A percentile compares a stretch with the other conserved stretches of the same genome.
Conservation (phyloP, 2,113 vertebrate genomes). For the Xenopus borealis region DNA sequence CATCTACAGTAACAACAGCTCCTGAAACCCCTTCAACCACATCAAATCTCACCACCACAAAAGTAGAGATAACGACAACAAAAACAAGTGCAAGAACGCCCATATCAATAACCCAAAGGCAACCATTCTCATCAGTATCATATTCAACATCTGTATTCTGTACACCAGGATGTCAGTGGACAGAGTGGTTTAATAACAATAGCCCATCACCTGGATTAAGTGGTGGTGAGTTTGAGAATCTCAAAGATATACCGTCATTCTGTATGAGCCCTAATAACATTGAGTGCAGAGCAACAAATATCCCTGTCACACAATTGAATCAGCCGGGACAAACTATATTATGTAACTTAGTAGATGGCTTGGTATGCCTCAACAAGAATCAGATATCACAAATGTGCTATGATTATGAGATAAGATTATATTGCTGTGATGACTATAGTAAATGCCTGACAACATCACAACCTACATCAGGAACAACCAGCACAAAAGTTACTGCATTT, state of each 20-base stretch:
- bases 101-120: not conserved
- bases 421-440: slow-evolving; percentile 53
- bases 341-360: slow-evolving; percentile 51
- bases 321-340: slow-evolving; percentile 53
- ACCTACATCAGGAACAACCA: not conserved
- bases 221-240: not conserved
- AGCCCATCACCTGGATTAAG: not conserved
- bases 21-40: not conserved
- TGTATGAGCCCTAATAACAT: not conserved
- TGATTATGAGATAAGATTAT: slow-evolving; percentile 57
- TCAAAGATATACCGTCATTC: not conserved
- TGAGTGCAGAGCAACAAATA: slow-evolving; percentile 3
- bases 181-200: not conserved
- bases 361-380: slow-evolving; percentile 59
- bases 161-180: not conserved
- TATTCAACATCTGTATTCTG: not conserved
- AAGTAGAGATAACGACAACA: not conserved
- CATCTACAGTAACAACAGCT: not conserved
- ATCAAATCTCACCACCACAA: not conserved
- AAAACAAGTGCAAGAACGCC: no score
- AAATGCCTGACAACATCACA: slow-evolving; percentile 16
- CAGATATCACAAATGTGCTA: slow-evolving; percentile 57
- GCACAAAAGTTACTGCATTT: not conserved
- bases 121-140: no score
- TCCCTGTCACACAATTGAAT: slow-evolving; percentile 28